Evolutionary conservation across 2,797 vertebrate genomes (phyloP).

Genomic region (Spinibarbus caldwelli): DNA sequence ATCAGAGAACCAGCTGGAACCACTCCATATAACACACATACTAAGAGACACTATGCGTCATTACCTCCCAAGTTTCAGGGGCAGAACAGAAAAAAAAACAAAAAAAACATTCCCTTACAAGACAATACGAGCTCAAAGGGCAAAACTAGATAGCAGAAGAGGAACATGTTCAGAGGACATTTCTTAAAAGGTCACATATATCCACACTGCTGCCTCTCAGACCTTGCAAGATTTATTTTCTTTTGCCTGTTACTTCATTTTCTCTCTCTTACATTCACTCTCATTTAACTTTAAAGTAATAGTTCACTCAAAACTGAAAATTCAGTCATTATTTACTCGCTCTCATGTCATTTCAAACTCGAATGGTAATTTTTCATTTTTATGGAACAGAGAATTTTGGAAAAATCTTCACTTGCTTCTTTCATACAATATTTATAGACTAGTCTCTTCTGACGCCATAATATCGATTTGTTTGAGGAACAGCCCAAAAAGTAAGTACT

Average conservation of each 20-base stretch:
- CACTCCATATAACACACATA: constrained; percentile 6
- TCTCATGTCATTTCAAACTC: background rate
- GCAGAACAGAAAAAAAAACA: constrained; percentile 2
- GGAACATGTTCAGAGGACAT: constrained; percentile 25
- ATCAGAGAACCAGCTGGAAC: constrained; percentile 13
- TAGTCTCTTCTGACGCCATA: background rate
- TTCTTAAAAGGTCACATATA: constrained; percentile 46
- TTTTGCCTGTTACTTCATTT: constrained; percentile 1
- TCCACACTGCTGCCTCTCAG: background rate
- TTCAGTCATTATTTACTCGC: background rate
- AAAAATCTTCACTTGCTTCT: background rate
- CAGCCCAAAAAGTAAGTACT: background rate
- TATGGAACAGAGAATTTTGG: background rate
- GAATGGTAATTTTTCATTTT: background rate
- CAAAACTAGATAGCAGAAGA: constrained; percentile 7
- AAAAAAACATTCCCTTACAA: constrained; percentile 12
- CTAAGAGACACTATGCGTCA: background rate
- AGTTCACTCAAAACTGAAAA: background rate
- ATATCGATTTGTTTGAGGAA: background rate
- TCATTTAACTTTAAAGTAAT: background rate
- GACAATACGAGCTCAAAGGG: constrained; percentile 23
- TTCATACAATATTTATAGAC: background rate
- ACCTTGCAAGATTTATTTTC: constrained; percentile 25
- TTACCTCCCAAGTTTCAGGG: background rate
- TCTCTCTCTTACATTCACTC: background rate